A percentile compares a stretch with the other conserved stretches of the same genome.
phyloP scores from a whole-genome alignment of 2,797 vertebrate species.

The Gephyroberyx darwinii region DNA sequence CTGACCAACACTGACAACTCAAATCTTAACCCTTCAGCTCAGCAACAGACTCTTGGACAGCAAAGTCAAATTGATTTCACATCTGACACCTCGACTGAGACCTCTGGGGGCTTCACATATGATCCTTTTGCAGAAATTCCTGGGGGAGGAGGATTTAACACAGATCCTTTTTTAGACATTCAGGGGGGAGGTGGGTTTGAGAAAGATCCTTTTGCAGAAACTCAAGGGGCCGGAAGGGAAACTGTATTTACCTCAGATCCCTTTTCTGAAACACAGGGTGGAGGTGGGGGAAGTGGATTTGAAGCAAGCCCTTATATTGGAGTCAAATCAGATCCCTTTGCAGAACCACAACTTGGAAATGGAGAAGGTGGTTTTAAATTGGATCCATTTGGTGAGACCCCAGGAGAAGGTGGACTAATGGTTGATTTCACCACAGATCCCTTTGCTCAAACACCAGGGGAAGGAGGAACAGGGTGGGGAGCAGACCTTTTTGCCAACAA shows the following conservation, averaged over 20 bases:
- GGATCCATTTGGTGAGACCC: constrained; percentile 30
- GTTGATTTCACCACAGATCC: constrained; percentile 24
- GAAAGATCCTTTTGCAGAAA: constrained; percentile 19
- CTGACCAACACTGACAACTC: constrained; percentile 18
- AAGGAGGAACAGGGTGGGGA: constrained; percentile 56
- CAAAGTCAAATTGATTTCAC: constrained; percentile 20
- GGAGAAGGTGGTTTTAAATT: constrained; percentile 8
- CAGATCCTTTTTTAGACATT: background rate
- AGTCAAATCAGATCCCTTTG: background rate
- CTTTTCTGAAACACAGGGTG: constrained; percentile 2
- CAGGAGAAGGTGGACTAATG: constrained; percentile 1
- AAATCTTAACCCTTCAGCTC: constrained; percentile 9
- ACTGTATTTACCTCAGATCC: constrained; percentile 23
- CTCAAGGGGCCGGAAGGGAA: background rate
- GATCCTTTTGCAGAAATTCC: constrained; percentile 14
- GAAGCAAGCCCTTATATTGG: background rate
- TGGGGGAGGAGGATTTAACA: constrained; percentile 21
- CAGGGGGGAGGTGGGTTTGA: constrained; percentile 30
- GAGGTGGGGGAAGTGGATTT: background rate
- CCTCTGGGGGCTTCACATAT: background rate
- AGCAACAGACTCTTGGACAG: background rate
- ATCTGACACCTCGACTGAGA: constrained; percentile 47
- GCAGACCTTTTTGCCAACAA: constrained; percentile 74
- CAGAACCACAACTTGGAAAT: constrained; percentile 7
- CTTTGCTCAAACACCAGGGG: constrained; percentile 7